A percentile compares a stretch with the other conserved stretches of the same genome.
phyloP scores from a whole-genome alignment of 1,140 invertebrate species.

The Colletes latitarsis region DNA sequence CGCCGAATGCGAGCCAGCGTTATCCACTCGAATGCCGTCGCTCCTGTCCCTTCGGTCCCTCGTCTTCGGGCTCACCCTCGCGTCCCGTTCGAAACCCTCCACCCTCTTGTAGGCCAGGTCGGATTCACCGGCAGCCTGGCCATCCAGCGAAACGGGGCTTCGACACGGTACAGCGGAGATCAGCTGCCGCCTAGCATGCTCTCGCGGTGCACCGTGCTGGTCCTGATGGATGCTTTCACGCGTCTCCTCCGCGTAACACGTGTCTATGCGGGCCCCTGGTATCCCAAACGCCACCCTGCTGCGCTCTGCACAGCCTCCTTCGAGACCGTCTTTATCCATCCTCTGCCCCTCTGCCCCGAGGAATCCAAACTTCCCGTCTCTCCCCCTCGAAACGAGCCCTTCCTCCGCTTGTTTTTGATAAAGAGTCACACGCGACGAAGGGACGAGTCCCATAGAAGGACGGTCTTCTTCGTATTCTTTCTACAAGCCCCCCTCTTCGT shows the following conservation, averaged over 20 bases:
- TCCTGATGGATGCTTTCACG: slow-evolving; percentile 69
- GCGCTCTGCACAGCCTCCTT: background rate
- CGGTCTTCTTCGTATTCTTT: slow-evolving; percentile 16
- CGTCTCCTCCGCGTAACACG: slow-evolving; percentile 56
- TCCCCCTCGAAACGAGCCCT: background rate
- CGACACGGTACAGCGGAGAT: slow-evolving; percentile 66
- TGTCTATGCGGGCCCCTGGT: slow-evolving; percentile 30
- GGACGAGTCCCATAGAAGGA: background rate
- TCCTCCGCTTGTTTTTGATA: slow-evolving; percentile 34
- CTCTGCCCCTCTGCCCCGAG: no score
- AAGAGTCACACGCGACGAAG: slow-evolving; percentile 28
- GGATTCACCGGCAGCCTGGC: slow-evolving; percentile 51
- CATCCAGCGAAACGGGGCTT: slow-evolving; percentile 47
- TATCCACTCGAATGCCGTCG: slow-evolving; percentile 38
- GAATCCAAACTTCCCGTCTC: no score
- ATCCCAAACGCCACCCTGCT: background rate
- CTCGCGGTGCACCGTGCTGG: slow-evolving; percentile 64
- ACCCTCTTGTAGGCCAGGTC: slow-evolving; percentile 48
- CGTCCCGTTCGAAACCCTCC: slow-evolving; percentile 39
- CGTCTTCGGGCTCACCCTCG: slow-evolving; percentile 56
- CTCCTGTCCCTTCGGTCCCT: slow-evolving; percentile 39
- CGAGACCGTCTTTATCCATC: no score
- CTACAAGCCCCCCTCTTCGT: slow-evolving; percentile 36
- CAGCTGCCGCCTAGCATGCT: slow-evolving; percentile 67
- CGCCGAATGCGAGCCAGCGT: slow-evolving; percentile 27